Percentiles rank a stretch among this genome's conserved stretches.
Conservation (phyloP, 2,113 vertebrate species). For the Taxidea taxus region DNA sequence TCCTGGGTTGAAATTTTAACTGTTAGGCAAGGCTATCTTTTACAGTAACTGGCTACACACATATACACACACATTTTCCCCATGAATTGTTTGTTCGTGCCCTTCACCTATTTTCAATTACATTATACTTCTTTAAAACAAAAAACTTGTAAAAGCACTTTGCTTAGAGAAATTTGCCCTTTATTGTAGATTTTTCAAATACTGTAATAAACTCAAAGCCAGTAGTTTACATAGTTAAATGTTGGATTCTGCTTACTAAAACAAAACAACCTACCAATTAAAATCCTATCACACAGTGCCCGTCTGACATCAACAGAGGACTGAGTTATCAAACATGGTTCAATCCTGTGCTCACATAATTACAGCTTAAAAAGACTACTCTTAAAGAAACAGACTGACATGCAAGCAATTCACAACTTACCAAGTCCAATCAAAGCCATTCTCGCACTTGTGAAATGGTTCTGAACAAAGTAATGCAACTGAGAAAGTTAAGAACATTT, state of each 20-base stretch:
- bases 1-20: background rate
- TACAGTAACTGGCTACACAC: background rate
- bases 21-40: background rate
- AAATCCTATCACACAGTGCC: background rate
- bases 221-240: slow-evolving; percentile 12
- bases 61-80: background rate
- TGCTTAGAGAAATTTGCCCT: background rate
- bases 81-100: background rate
- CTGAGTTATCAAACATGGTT: background rate
- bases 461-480: slow-evolving; percentile 91
- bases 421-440: slow-evolving; percentile 96
- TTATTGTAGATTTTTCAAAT: slow-evolving; percentile 46
- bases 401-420: slow-evolving; percentile 73
- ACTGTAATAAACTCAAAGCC: slow-evolving; percentile 22
- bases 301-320: background rate
- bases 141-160: background rate
- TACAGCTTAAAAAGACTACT: background rate
- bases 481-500: slow-evolving; percentile 74
- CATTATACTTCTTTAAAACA: background rate
- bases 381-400: slow-evolving; percentile 40
- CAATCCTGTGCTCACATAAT: background rate
- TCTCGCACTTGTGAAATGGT: slow-evolving; percentile 90
- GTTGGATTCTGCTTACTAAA: background rate
- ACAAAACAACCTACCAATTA: background rate
- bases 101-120: background rate